Conservation (phyloP, 2,113 vertebrate species). For the Polypterus bichir region DNA sequence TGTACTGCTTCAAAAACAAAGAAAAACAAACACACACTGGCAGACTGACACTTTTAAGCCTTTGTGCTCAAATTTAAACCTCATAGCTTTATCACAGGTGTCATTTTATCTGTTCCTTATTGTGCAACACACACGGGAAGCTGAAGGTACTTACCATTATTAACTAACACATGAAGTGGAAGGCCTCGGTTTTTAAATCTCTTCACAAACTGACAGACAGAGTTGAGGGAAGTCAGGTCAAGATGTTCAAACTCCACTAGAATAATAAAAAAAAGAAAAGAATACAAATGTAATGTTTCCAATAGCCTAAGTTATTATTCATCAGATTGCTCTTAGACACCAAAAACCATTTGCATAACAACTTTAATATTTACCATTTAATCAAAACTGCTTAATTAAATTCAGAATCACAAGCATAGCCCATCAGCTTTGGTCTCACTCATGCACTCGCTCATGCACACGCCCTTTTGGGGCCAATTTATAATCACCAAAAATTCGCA, state of each 20-base stretch:
- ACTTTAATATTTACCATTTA: too few relatives aligned
- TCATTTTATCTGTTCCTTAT: slow-evolving; percentile 18
- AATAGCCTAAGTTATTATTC: too few relatives aligned
- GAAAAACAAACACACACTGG: too few relatives aligned
- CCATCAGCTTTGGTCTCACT: too few relatives aligned
- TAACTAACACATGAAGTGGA: slow-evolving; percentile 73
- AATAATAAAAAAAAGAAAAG: slow-evolving; percentile 4
- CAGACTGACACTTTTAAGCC: background rate
- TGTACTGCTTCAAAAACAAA: background rate
- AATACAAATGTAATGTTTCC: too few relatives aligned
- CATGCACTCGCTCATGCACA: too few relatives aligned
- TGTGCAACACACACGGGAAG: background rate
- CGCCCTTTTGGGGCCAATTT: too few relatives aligned
- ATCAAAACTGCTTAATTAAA: too few relatives aligned
- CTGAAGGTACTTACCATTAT: slow-evolving; percentile 63
- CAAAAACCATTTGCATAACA: too few relatives aligned
- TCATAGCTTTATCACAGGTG: slow-evolving; percentile 19
- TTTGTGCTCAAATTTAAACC: background rate
- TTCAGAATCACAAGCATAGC: too few relatives aligned
- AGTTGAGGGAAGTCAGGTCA: slow-evolving; percentile 73
- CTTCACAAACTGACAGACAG: slow-evolving; percentile 58
- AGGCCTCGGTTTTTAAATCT: slow-evolving; percentile 52
- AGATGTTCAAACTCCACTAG: slow-evolving; percentile 72
- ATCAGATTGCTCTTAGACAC: too few relatives aligned
- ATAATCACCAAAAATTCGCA: too few relatives aligned